These are phyloP conservation scores for Drosophila pachea DNA, from an alignment of 1,140 invertebrate genomes.

Conservation along the genomic window DNA sequence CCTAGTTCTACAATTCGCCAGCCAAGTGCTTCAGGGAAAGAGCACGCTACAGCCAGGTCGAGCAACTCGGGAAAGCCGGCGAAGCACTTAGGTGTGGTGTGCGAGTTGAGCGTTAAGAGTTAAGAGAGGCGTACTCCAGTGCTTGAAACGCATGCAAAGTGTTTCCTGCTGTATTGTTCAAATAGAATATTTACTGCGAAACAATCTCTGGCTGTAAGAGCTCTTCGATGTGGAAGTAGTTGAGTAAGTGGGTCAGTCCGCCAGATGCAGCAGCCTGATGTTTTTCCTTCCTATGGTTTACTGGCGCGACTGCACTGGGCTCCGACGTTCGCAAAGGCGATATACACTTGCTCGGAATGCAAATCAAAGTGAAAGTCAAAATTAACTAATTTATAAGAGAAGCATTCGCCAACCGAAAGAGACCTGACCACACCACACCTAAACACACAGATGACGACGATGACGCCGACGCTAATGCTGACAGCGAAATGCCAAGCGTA, in stretches of 20 bases:
- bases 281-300: constrained; percentile 7
- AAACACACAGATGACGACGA: constrained; percentile 9
- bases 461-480: constrained; percentile 23
- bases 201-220: constrained; percentile 34
- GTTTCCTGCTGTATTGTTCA: constrained; percentile 36
- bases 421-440: constrained; percentile 21
- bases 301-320: constrained; percentile 1
- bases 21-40: constrained; percentile 39
- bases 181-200: constrained; percentile 43
- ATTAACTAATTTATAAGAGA: constrained; percentile 76
- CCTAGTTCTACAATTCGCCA: constrained; percentile 13
- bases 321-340: constrained; percentile 2
- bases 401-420: constrained; percentile 29
- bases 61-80: constrained; percentile 37
- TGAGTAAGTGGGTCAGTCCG: constrained; percentile 42
- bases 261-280: constrained; percentile 5
- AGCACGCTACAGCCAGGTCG: constrained; percentile 46
- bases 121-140: constrained; percentile 2
- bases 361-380: constrained; percentile 75
- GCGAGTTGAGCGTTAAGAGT: constrained; percentile 11
- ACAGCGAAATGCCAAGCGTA: constrained; percentile 55
- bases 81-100: constrained; percentile 22
- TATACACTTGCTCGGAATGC: constrained; percentile 49
- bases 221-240: constrained; percentile 28
- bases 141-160: constrained; percentile 51